Conservation (phyloP, 1,140 invertebrate species). For the Tribolium madens region DNA sequence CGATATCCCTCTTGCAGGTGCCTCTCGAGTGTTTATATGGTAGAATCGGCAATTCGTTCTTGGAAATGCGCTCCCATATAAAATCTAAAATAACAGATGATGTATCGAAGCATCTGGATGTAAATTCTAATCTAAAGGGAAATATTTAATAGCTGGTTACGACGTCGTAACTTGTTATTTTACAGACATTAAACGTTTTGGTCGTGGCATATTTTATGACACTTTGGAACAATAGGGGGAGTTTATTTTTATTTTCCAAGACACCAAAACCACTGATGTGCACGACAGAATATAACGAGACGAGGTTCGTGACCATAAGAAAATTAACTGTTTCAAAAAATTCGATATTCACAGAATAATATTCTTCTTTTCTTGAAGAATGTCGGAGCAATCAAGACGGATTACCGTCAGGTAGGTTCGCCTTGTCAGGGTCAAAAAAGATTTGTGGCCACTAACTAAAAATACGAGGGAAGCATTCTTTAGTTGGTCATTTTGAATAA, state of each 20-base stretch:
- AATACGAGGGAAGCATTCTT: no score
- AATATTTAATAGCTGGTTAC: slow-evolving; percentile 20
- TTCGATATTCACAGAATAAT: no score
- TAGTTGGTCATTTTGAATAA: no score
- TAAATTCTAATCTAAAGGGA: slow-evolving; percentile 17
- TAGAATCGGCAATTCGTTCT: not conserved
- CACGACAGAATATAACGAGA: no score
- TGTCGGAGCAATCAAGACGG: no score
- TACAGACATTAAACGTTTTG: slow-evolving; percentile 25
- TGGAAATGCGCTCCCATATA: not conserved
- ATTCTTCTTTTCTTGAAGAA: no score
- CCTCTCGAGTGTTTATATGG: slow-evolving; percentile 15
- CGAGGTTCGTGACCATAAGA: no score
- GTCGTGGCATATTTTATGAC: slow-evolving; percentile 28
- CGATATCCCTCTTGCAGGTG: slow-evolving; percentile 33
- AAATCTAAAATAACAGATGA: slow-evolving; percentile 22
- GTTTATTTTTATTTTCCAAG: slow-evolving; percentile 4
- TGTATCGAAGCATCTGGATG: slow-evolving; percentile 10
- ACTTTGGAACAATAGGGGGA: slow-evolving; percentile 15
- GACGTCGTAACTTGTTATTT: slow-evolving; percentile 20
- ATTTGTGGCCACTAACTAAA: no score
- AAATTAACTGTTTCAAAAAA: no score
- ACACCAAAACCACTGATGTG: not conserved
- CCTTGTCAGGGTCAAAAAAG: no score
- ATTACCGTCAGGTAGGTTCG: no score